A percentile compares a stretch with the other conserved stretches of the same genome.
These are phyloP conservation scores for Myotis myotis DNA, from an alignment of 2,797 vertebrate species.

Conservation along the genomic window DNA sequence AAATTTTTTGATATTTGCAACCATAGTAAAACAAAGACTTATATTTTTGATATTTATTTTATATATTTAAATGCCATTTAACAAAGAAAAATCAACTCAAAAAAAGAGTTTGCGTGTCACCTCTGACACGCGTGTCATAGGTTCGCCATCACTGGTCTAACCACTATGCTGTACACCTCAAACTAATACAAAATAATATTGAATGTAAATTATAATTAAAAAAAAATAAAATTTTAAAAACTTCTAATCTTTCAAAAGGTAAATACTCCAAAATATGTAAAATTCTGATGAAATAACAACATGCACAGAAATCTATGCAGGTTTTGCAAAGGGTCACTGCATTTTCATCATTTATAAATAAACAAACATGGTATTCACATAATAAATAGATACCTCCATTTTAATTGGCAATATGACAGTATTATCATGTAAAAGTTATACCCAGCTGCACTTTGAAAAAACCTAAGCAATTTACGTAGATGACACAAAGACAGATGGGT, in stretches of 20 bases:
- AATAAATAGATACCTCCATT: neutral
- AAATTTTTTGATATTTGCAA: too few relatives aligned
- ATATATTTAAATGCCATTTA: too few relatives aligned
- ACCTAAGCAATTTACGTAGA: neutral
- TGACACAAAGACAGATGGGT: neutral
- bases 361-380: neutral
- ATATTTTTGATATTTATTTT: too few relatives aligned
- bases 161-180: neutral
- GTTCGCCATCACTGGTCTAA: neutral
- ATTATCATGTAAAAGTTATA: conserved; percentile 1
- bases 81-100: too few relatives aligned
- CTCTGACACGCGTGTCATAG: too few relatives aligned
- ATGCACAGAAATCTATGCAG: neutral
- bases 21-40: too few relatives aligned
- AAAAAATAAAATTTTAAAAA: neutral
- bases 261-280: neutral
- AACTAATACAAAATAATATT: neutral
- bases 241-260: neutral
- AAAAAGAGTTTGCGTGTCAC: too few relatives aligned
- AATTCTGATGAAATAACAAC: neutral
- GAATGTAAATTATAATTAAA: neutral
- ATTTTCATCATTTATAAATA: neutral
- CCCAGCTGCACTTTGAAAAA: neutral
- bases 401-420: neutral
- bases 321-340: neutral